These are phyloP conservation scores for Dorcus hopei DNA, from an alignment of 2,888 invertebrate genomes.

Conservation along the genomic window DNA sequence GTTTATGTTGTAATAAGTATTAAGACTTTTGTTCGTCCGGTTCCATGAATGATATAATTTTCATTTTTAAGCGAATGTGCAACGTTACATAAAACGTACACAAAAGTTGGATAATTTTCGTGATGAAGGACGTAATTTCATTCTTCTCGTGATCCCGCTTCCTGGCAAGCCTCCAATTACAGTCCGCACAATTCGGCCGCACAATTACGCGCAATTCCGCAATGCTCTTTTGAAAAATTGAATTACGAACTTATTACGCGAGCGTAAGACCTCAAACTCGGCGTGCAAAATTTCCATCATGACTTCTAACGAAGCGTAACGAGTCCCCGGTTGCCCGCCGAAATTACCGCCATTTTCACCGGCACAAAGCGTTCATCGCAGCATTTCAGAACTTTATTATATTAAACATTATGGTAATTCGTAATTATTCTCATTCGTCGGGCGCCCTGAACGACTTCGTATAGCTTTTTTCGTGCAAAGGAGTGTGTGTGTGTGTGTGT, in stretches of 20 bases:
- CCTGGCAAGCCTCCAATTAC: neutral
- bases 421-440: slow-evolving; percentile 38
- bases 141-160: neutral
- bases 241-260: slow-evolving; percentile 41
- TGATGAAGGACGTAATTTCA: no score
- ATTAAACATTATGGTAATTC: slow-evolving; percentile 46
- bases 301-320: slow-evolving; percentile 42
- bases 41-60: no score
- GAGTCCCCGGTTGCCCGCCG: slow-evolving; percentile 33
- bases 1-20: no score
- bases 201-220: slow-evolving; percentile 14
- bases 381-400: slow-evolving; percentile 40
- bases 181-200: neutral
- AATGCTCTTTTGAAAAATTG: slow-evolving; percentile 29
- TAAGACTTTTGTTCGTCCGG: no score
- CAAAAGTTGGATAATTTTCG: no score
- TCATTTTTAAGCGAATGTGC: no score
- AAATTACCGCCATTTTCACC: slow-evolving; percentile 45
- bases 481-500: slow-evolving; percentile 20
- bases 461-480: slow-evolving; percentile 16
- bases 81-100: no score
- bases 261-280: slow-evolving; percentile 35
- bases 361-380: slow-evolving; percentile 36
- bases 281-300: slow-evolving; percentile 37
- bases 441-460: neutral